Evolutionary conservation across 37 sponge, comb jelly and placozoan species (phyloP), one percentile per base, ranked within the genome.

Genomic region (Beroe forskalii): DNA sequence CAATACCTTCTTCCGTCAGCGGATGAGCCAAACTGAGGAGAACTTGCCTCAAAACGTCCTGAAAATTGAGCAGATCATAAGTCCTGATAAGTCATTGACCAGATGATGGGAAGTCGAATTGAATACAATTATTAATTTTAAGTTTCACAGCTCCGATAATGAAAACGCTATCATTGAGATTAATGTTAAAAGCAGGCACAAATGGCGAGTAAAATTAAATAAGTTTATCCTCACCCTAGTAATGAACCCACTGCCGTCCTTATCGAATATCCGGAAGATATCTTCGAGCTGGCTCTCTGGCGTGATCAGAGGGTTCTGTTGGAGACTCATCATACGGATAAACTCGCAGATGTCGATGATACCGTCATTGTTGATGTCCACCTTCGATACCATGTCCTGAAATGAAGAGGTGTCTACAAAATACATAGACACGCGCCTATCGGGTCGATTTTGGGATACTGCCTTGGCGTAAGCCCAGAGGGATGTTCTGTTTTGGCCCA

Each of bases 311-410:
- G 86, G 86, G 48, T 80, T 80, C 55, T 80, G 86, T 23, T 80
- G 86, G 0, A 80, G 55, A 44, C 86, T 80, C 86, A 80, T 80
- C 86, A 80, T 80, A 42, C 86, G 1, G 86, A 80, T 80, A 43
- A 80, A 80, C 86, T 80, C 86, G 31, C 86, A 80, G 43, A 80
- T 80, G 55, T 80, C 86, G 35, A 80, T 80, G 44, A 80, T 80
- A 80, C 86, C 86, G 30, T 80, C 86, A 43, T 80, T 80, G 35
- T 80, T 80, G 28, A 80, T 80, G 48, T 80, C 86, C 1, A 80
- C 86, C 27, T 80, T 80, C 0, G 86, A 41, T 1, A 80, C 86
- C 86, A 80, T 80, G 20, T 42, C 86, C 86, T 80, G 86, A 48
- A 17, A 48, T 48, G 12, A n/a, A n/a, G n/a, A n/a, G n/a, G n/a